Conservation (phyloP, 2,797 vertebrate genomes). For the Lepidocolaptes lacrymiger region DNA sequence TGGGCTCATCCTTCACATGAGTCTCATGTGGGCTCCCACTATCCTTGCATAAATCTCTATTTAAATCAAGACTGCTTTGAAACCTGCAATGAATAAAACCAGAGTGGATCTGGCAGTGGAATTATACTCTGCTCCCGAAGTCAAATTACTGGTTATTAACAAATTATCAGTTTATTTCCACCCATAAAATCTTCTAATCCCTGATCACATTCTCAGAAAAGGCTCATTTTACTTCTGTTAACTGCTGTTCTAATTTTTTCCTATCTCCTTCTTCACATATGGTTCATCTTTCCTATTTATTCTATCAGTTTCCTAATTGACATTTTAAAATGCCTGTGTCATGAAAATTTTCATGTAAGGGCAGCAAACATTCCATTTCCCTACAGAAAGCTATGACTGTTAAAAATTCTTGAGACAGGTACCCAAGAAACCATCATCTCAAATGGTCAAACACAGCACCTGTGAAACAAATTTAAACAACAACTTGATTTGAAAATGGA, state of each 20-base stretch:
- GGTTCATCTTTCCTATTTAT: conserved; percentile 17
- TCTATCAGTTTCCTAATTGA: conserved; percentile 22
- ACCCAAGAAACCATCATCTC: not conserved
- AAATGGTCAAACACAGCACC: not conserved
- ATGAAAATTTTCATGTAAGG: not conserved
- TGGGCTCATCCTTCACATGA: not conserved
- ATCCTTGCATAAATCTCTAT: not conserved
- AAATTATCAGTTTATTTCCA: conserved; percentile 10
- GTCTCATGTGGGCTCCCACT: not conserved
- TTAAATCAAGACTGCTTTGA: conserved; percentile 7
- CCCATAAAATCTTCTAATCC: not conserved
- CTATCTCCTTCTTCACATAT: not conserved
- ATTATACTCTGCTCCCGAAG: not conserved
- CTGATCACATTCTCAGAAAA: not conserved
- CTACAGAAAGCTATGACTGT: not conserved
- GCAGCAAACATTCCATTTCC: not conserved
- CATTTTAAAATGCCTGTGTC: conserved; percentile 22
- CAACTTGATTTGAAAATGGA: not conserved
- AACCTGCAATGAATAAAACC: conserved; percentile 5
- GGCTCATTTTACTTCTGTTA: not conserved
- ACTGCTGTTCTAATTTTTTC: not conserved
- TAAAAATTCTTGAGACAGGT: not conserved
- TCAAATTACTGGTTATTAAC: not conserved
- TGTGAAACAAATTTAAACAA: not conserved
- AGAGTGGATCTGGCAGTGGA: not conserved